Percentiles rank a stretch among this genome's conserved stretches.
Conservation (phyloP, 2,797 vertebrate species). For the Chaunax sp. region DNA sequence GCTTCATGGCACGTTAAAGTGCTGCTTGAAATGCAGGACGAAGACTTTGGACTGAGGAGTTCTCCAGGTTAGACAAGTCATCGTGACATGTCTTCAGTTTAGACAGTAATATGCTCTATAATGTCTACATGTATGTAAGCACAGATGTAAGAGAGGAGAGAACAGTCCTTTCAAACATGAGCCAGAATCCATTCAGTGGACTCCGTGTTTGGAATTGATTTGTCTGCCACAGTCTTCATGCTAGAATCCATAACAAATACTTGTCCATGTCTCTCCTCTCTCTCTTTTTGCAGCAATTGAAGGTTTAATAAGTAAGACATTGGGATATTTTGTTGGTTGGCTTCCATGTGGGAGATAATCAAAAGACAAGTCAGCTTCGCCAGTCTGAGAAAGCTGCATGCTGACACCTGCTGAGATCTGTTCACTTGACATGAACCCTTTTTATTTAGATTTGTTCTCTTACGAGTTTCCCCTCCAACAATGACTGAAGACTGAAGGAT, state of each 20-base stretch:
- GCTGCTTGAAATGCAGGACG: slow-evolving; percentile 86
- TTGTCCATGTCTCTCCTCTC: slow-evolving; percentile 79
- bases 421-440: slow-evolving; percentile 79
- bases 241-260: slow-evolving; percentile 77
- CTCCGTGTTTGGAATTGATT: slow-evolving; percentile 73
- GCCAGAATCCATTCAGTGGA: slow-evolving; percentile 56
- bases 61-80: slow-evolving; percentile 84
- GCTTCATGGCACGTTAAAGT: slow-evolving; percentile 83
- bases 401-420: slow-evolving; percentile 72
- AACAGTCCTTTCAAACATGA: slow-evolving; percentile 60
- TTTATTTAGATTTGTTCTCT: slow-evolving; percentile 48
- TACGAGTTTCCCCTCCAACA: not conserved
- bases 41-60: slow-evolving; percentile 83
- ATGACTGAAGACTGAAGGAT: slow-evolving; percentile 50
- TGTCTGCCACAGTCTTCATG: slow-evolving; percentile 76
- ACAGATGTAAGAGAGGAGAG: slow-evolving; percentile 40
- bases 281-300: slow-evolving; percentile 88
- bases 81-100: slow-evolving; percentile 62
- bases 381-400: slow-evolving; percentile 80
- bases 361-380: slow-evolving; percentile 52
- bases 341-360: slow-evolving; percentile 56
- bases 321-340: slow-evolving; percentile 76
- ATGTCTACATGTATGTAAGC: slow-evolving; percentile 33
- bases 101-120: slow-evolving; percentile 30
- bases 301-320: slow-evolving; percentile 90